Evolutionary conservation across 2,113 vertebrate species (phyloP).

Genomic region (Equus przewalskii): DNA sequence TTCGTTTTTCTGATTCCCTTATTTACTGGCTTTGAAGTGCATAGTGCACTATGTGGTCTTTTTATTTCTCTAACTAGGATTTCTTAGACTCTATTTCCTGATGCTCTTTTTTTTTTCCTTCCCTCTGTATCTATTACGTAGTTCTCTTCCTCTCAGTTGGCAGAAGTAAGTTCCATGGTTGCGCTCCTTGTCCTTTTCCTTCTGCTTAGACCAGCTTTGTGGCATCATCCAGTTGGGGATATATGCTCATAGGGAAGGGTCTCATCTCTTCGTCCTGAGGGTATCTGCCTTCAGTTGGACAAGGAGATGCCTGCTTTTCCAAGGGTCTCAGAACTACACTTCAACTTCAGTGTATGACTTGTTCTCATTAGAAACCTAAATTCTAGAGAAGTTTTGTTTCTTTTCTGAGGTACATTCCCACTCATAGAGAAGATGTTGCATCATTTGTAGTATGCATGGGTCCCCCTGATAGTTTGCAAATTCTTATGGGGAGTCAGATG

Average conservation of each 20-base stretch:
- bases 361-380: neutral
- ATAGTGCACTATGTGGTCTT: accelerated
- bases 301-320: neutral
- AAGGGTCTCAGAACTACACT: neutral
- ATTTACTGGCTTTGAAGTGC: neutral
- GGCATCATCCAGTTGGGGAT: neutral
- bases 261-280: neutral
- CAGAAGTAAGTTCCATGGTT: neutral
- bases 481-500: neutral
- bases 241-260: neutral
- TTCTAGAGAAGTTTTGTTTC: neutral
- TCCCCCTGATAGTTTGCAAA: neutral
- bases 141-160: neutral
- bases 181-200: neutral
- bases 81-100: neutral
- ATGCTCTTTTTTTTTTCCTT: neutral
- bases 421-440: neutral
- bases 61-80: neutral
- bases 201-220: neutral
- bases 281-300: neutral
- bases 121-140: neutral
- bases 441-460: neutral
- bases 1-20: neutral
- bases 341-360: neutral
- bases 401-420: neutral